These are phyloP conservation scores for Pelmatolapia mariae DNA, from an alignment of 2,113 vertebrate genomes.

Conservation along the genomic window DNA sequence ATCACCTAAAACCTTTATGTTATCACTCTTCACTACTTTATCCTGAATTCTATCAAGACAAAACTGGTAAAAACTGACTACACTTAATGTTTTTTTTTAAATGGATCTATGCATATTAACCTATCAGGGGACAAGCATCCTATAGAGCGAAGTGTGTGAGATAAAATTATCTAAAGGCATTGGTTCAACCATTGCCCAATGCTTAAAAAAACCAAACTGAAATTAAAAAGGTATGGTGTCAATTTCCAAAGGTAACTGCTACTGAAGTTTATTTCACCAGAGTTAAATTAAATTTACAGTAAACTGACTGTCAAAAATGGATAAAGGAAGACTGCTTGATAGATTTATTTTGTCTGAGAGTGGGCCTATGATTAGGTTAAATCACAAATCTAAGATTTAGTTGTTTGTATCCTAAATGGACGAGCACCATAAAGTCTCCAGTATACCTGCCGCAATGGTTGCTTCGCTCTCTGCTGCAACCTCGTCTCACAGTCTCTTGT, in stretches of 20 bases:
- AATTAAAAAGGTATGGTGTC: neutral
- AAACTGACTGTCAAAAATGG: neutral
- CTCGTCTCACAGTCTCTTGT: neutral
- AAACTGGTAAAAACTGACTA: neutral
- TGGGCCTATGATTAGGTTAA: neutral
- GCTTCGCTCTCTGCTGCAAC: neutral
- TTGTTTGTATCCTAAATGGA: neutral
- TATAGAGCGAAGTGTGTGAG: neutral
- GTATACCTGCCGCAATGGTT: neutral
- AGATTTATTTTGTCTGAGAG: neutral
- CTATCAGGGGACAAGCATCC: conserved; percentile 19
- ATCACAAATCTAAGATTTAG: neutral
- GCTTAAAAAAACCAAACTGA: neutral
- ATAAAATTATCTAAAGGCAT: neutral
- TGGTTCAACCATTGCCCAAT: neutral
- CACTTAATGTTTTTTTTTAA: neutral
- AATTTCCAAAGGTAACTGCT: neutral
- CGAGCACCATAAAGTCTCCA: neutral
- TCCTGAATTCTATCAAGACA: neutral
- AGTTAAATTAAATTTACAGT: neutral
- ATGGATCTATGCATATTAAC: conserved; percentile 63
- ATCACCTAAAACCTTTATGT: neutral
- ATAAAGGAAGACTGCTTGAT: neutral
- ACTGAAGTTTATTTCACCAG: neutral
- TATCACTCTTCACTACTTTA: neutral